Evolutionary conservation across 2,888 invertebrate genomes (phyloP).

Genomic region (Mimumesa dahlbomi): DNA sequence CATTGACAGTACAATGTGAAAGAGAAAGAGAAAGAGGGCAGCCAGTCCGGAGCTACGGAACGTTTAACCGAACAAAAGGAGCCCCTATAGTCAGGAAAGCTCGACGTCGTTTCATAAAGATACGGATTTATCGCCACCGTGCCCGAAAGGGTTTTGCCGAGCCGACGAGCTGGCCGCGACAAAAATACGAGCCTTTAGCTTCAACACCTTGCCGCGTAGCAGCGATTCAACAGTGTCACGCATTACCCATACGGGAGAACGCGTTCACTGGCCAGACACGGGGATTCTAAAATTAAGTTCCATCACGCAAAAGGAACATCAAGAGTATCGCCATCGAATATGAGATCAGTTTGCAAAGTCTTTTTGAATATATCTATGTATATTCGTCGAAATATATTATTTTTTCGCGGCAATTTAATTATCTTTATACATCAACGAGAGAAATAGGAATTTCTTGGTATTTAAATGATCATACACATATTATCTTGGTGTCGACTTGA

Average conservation of each 20-base stretch:
- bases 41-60: slow-evolving; percentile 45
- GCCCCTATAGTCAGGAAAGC: slow-evolving; percentile 59
- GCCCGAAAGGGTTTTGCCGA: slow-evolving; percentile 59
- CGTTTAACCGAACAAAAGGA: slow-evolving; percentile 64
- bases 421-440: no score
- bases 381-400: not conserved
- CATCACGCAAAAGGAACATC: slow-evolving; percentile 58
- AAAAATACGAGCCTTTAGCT: slow-evolving; percentile 71
- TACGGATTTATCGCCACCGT: slow-evolving; percentile 68
- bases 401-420: not conserved
- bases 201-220: slow-evolving; percentile 69
- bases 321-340: slow-evolving; percentile 23
- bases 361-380: not conserved
- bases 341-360: slow-evolving; percentile 8
- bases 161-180: slow-evolving; percentile 55
- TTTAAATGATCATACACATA: no score
- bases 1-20: slow-evolving; percentile 59
- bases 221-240: slow-evolving; percentile 56
- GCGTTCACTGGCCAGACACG: slow-evolving; percentile 38
- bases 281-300: slow-evolving; percentile 66
- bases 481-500: no score
- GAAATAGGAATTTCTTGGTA: no score
- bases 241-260: slow-evolving; percentile 40
- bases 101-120: slow-evolving; percentile 71
- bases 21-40: slow-evolving; percentile 50